These are phyloP conservation scores for Forbesichthys agassizii DNA, from an alignment of 2,113 vertebrate genomes.

Conservation along the genomic window DNA sequence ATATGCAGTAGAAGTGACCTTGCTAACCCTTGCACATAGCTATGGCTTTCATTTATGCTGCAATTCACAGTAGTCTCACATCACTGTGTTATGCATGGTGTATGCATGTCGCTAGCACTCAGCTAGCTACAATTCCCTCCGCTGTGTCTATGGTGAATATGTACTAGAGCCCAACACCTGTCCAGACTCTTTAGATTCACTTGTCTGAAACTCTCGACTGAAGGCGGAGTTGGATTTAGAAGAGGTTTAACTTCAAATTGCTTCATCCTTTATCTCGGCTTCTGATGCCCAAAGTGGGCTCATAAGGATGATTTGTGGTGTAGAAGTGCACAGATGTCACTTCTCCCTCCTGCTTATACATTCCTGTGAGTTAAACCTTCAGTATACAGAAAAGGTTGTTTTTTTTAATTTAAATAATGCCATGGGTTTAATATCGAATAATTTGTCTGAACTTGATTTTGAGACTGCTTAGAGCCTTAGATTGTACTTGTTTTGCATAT, in stretches of 20 bases:
- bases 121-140: constrained; percentile 48
- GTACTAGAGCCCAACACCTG: constrained; percentile 41
- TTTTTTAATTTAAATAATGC: no score
- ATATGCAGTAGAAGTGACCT: no score
- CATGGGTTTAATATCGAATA: no score
- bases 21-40: no score
- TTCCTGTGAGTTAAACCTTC: constrained; percentile 26
- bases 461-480: no score
- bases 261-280: constrained; percentile 30
- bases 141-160: constrained; percentile 33
- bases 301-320: constrained; percentile 38
- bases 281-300: constrained; percentile 41
- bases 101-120: constrained; percentile 39
- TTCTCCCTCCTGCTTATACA: constrained; percentile 19
- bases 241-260: constrained; percentile 52
- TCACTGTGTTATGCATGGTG: constrained; percentile 1
- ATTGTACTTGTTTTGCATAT: no score
- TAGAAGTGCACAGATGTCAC: constrained; percentile 21
- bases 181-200: constrained; percentile 43
- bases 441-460: no score
- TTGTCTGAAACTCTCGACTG: constrained; percentile 26
- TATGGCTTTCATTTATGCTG: constrained; percentile 35
- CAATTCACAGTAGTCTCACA: constrained; percentile 58
- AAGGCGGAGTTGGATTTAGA: constrained; percentile 41
- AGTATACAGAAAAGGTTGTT: not conserved